Base-by-base conservation (phyloP, 2,113 vertebrate species). In the Epinephelus lanceolatus region DNA sequence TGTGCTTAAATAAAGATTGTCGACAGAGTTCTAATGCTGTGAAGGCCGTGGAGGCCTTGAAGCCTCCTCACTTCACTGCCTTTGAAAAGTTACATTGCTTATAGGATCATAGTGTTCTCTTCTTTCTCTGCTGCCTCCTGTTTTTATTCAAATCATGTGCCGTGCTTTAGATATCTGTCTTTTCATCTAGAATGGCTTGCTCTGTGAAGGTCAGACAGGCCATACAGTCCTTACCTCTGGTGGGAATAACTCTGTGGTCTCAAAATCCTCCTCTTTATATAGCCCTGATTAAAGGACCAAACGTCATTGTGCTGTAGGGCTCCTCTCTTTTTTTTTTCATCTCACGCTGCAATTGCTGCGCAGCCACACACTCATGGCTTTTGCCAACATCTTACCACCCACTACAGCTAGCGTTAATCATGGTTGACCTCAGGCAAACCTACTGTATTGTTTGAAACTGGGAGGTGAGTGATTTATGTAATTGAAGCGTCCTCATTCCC, bases 381-480 rank as follows among this genome's bases (percentile, higher is more conserved):
- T 57, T 65, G 37, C 77, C 84, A 82, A 69, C 76, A 66, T 88
- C 59, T 74, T 68, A 45, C 71, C 74, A 18, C 82, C 59, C 40
- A 74, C 68, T 78, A 21, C 71, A 66, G 76, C 47, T 19, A 42
- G n/a, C 57, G 79, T 79, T 88, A 86, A 84, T 90, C 84, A 85
- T 17, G 67, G 71, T 37, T 76, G 75, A 86, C 76, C 80, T 78
- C 0, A 51, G 70, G 71, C 60, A 75, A 67, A 19, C 70, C 67
- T 17, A 49, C 81, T 75, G 49, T 57, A 71, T 76, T 81, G 71
- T 87, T 57, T 88, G 63, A 86, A 88, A 73, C 67, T 61, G 30
- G 51, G 51, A 75, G n/a, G 73, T 71, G 19, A 86, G 63, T 84
- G 80, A 88, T 92, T 88, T 78, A 84, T 77, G 68, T 82, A 85